Base-by-base conservation (phyloP, 1,140 invertebrate species). In the Lysiphlebus fabarum region DNA sequence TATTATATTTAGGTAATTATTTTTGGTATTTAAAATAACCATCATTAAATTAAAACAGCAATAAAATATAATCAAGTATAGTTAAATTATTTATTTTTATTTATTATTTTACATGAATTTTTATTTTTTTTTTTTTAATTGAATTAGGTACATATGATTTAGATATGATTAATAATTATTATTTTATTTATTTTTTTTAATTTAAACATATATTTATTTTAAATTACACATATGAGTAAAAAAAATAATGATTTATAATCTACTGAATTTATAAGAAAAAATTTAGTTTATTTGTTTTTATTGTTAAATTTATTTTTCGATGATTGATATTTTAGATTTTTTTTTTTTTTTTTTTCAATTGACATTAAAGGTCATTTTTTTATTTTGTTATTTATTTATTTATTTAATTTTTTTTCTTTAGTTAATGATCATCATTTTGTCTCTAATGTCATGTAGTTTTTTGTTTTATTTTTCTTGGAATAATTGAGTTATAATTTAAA, bases 211-310 rank as follows among this genome's bases (percentile, higher is more conserved):
- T 33, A 49, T 49, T 49, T 49, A 26, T 26, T n/a, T 26, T 44
- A 38, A 14, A 42, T 44, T 58, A 38, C 51, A 61, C 53, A 56
- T 41, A 53, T 45, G 17, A 61, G 54, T 61, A 61, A 54, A 61
- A 61, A 61, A 61, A 61, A 61, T 61, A 61, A 54, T 61, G 48
- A 34, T 56, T 38, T 33, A 56, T 49, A n/a, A 26, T 26, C 49
- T 45, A 47, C 9, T 56, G 10, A 14, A 34, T n/a, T 48, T 9
- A 45, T 14, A 12, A 56, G 11, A 40, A n/a, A n/a, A n/a, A 56
- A 48, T n/a, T n/a, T 14, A 3, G 1, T 36, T 58, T 14, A 5
- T 14, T 58, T 36, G 40, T 14, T 5, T n/a, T 54, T 54, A 42
- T 54, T 54, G 9, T 34, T 37, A 2, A 37, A 37, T 44, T 34